Percentiles rank a stretch among this genome's conserved stretches.
Conservation (phyloP, 53 echinoderm and acorn worm genomes). For the Holothuria scabra region DNA sequence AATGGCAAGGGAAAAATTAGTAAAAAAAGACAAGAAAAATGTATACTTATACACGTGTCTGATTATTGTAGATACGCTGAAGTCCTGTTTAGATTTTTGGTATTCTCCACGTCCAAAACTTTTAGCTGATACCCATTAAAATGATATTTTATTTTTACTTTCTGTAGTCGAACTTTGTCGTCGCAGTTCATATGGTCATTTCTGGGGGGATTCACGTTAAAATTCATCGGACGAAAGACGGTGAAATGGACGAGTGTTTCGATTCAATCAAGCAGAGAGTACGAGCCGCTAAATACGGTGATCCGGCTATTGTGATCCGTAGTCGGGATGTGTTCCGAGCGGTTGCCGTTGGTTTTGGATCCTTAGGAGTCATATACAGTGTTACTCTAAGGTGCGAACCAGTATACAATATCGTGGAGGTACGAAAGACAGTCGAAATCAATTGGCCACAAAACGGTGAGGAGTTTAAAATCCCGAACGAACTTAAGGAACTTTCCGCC, state of each 20-base stretch:
- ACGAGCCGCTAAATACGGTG: slow-evolving; percentile 77
- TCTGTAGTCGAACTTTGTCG: slow-evolving; percentile 86
- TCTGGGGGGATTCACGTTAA: slow-evolving; percentile 83
- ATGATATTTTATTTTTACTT: background rate
- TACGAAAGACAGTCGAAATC: slow-evolving; percentile 79
- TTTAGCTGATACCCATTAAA: too few relatives aligned
- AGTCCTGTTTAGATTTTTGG: background rate
- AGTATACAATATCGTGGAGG: slow-evolving; percentile 91
- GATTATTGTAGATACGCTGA: background rate
- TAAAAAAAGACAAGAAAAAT: too few relatives aligned
- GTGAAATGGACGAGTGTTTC: slow-evolving; percentile 85
- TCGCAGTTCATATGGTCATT: slow-evolving; percentile 84
- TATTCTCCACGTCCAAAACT: background rate
- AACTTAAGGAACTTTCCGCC: slow-evolving; percentile 68
- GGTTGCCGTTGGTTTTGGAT: slow-evolving; percentile 92
- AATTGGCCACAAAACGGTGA: slow-evolving; percentile 75
- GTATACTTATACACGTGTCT: too few relatives aligned
- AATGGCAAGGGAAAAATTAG: too few relatives aligned
- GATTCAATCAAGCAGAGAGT: slow-evolving; percentile 73
- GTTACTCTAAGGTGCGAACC: slow-evolving; percentile 89
- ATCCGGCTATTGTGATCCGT: slow-evolving; percentile 71
- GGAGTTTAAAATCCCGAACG: slow-evolving; percentile 66
- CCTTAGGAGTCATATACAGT: slow-evolving; percentile 88
- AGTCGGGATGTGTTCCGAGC: slow-evolving; percentile 92
- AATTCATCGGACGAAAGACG: slow-evolving; percentile 68